Evolutionary conservation across 2,113 vertebrate species (phyloP).

Genomic region (Myrmecophaga tridactyla): DNA sequence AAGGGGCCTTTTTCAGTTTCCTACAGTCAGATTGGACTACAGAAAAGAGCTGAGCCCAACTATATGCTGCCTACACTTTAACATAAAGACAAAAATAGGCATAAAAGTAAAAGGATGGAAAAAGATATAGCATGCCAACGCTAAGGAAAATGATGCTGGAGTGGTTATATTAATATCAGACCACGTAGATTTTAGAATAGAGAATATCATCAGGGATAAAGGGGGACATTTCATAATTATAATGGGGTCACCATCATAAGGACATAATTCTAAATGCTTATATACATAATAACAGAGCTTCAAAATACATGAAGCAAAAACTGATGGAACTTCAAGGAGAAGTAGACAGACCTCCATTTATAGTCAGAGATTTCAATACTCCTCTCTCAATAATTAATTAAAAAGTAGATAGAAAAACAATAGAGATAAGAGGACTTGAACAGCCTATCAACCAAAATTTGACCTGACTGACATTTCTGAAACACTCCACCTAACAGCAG

Average conservation of each 20-base stretch:
- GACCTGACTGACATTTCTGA: neutral
- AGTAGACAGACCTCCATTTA: neutral
- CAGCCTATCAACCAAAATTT: neutral
- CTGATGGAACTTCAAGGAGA: neutral
- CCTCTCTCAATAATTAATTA: neutral
- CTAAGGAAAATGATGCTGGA: neutral
- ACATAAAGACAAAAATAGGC: neutral
- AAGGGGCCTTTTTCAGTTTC: too few species aligned
- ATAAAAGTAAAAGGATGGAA: neutral
- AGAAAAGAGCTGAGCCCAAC: neutral
- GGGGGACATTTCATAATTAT: neutral
- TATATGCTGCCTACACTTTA: neutral
- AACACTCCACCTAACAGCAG: neutral
- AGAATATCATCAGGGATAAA: neutral
- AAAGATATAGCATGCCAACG: too few species aligned
- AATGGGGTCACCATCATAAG: too few species aligned
- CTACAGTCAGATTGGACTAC: neutral
- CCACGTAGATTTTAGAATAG: neutral
- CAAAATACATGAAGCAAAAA: neutral
- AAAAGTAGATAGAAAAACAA: neutral
- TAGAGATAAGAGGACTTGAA: neutral
- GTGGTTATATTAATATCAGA: neutral
- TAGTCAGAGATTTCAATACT: rapidly evolving
- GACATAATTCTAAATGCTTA: neutral
- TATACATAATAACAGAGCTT: neutral